phyloP scores from a whole-genome alignment of 2,113 vertebrate genomes.

The Sphaerodactylus townsendi region DNA sequence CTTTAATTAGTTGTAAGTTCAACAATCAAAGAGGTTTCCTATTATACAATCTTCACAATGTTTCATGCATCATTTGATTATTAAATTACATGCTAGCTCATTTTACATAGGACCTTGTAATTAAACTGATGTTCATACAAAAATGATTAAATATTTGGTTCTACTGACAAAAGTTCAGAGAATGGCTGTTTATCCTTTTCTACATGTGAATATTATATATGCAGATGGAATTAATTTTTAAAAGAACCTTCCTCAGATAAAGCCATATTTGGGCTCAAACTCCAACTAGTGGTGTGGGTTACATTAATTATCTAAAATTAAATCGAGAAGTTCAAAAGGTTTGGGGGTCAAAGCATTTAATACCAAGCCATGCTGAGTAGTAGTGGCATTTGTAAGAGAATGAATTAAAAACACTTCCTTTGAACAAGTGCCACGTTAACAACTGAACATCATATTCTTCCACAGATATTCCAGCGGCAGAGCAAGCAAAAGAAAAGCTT shows the following conservation, averaged over 20 bases:
- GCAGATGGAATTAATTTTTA: conserved; percentile 5
- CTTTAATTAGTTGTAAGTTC: neutral
- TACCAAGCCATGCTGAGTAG: conserved; percentile 5
- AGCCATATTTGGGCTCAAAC: conserved; percentile 31
- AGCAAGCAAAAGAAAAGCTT: neutral
- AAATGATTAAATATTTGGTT: neutral
- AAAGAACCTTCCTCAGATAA: neutral
- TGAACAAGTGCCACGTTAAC: neutral
- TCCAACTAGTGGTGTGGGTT: conserved; percentile 13
- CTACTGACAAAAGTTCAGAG: neutral
- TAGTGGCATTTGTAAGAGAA: conserved; percentile 5
- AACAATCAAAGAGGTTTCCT: neutral
- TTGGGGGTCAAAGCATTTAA: conserved; percentile 28
- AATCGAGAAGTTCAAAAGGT: conserved; percentile 35
- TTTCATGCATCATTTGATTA: neutral
- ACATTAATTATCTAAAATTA: conserved; percentile 45
- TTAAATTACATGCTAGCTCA: neutral
- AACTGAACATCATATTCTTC: neutral
- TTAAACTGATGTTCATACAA: neutral
- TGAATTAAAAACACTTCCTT: conserved; percentile 22
- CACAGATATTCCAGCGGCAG: neutral
- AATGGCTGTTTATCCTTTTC: neutral
- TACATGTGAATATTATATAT: neutral
- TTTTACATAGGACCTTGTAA: neutral
- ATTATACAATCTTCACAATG: neutral